Evolutionary conservation across 2,113 vertebrate genomes (phyloP).

Genomic region (Nothoprocta pentlandii): DNA sequence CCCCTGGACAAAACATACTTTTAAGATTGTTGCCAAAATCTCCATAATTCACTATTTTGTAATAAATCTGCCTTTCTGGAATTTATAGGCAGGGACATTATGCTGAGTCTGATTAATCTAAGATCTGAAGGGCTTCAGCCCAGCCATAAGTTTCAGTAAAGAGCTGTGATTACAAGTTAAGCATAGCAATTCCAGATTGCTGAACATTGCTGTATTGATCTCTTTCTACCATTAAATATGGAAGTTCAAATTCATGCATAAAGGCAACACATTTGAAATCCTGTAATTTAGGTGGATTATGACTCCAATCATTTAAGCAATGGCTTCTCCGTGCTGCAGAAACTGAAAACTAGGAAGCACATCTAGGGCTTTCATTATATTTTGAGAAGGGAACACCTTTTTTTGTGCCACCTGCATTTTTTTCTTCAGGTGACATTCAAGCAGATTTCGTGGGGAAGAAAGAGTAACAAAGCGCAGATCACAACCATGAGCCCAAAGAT

Average conservation of each 20-base stretch:
- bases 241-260: constrained; percentile 50
- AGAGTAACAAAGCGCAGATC: neutral
- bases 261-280: constrained; percentile 38
- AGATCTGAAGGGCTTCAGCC: constrained; percentile 55
- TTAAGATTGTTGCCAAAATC: constrained; percentile 30
- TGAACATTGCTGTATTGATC: constrained; percentile 37
- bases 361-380: neutral
- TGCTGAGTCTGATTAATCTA: constrained; percentile 54
- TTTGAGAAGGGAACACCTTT: neutral
- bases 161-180: constrained; percentile 62
- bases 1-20: neutral
- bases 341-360: neutral
- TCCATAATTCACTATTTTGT: neutral
- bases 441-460: neutral
- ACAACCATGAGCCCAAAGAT: neutral
- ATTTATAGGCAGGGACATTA: neutral
- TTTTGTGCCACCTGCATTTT: neutral
- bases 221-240: constrained; percentile 59
- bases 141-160: constrained; percentile 55
- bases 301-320: neutral
- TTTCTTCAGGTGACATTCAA: neutral
- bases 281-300: constrained; percentile 29
- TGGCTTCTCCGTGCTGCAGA: neutral
- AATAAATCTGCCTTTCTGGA: constrained; percentile 53
- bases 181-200: constrained; percentile 29